A percentile compares a stretch with the other conserved stretches of the same genome.
phyloP scores from a whole-genome alignment of 2,888 invertebrate genomes.

The Pristionchus fissidentatus region DNA sequence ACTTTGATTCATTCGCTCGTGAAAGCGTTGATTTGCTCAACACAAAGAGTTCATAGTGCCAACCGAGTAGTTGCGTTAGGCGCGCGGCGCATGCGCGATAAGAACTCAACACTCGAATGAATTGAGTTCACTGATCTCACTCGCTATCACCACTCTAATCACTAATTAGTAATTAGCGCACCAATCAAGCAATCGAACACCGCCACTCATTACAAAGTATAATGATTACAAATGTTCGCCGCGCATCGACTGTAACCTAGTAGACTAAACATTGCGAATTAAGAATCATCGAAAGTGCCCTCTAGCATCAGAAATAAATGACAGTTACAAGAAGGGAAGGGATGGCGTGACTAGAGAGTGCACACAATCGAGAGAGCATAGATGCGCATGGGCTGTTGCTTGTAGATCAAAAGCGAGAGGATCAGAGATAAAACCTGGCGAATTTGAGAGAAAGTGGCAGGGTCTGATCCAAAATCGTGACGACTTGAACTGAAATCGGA shows the following conservation, averaged over 20 bases:
- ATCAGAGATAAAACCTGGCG: constrained; percentile 48
- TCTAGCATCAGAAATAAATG: not conserved
- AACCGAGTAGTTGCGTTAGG: no score
- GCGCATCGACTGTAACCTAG: no score
- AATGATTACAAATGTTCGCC: no score
- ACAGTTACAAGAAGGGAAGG: not conserved
- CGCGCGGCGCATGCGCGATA: no score
- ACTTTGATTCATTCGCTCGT: not conserved
- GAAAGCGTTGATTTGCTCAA: not conserved
- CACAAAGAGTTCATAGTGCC: not conserved
- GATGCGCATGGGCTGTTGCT: not conserved
- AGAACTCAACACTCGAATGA: no score
- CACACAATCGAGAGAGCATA: not conserved
- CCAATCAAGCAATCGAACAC: no score
- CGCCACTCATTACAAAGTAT: no score
- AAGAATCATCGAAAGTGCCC: not conserved
- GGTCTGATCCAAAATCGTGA: no score
- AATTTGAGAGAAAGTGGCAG: constrained; percentile 42
- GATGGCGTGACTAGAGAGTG: not conserved
- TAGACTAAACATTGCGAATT: no score
- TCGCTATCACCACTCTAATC: not conserved
- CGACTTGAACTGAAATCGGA: no score
- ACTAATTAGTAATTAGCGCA: not conserved
- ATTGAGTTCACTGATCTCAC: constrained; percentile 31
- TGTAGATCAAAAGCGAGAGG: not conserved